Base-by-base conservation (phyloP, 2,113 vertebrate species). In the Hippopotamus amphibius region DNA sequence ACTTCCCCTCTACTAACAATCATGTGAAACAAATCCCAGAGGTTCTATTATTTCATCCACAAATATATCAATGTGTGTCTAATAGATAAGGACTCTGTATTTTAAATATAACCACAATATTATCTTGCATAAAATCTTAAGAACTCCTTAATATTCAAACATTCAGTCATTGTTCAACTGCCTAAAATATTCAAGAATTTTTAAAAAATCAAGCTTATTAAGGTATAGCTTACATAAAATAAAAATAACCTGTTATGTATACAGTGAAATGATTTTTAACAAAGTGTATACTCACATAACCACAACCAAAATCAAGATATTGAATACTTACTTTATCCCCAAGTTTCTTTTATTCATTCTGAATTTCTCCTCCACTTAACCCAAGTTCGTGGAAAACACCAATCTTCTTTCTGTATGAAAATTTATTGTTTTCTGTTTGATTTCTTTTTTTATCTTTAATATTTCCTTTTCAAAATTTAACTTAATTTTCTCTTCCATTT, bases 121-220 rank as follows among this genome's bases (percentile, higher is more conserved):
- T 33, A 69, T 86, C 59, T 86, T 94, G 55, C 3, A 26, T 43
- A 65, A 71, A 77, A 82, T n/a, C 14, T 76, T 63, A n/a, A 69
- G 33, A 81, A 26, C 9, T 82, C 5, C 21, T 71, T 59, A 84
- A 12, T 76, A 86, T 63, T 68, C 19, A 81, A 88, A 57, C 76
- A 61, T 69, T 33, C 28, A 65, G 10, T 59, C 43, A 68, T 46
- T 86, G 10, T 77, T 90, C 14, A 83, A 74, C 90, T 77, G 72
- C 37, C 24, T 74, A 83, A 96, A 95, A 76, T 71, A 81, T 16
- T 24, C 82, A 69, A 94, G 41, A 95, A 41, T 88, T 82, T 90
- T 63, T 17, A 1, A 76, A 69, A 88, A 84, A 90, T 57, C 19
- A 72, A 26, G 4, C 55, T 94, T 74, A 66, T 16, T 88, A 37